Conservation (phyloP, 2,797 vertebrate genomes). For the Phaenicophaeus curvirostris region DNA sequence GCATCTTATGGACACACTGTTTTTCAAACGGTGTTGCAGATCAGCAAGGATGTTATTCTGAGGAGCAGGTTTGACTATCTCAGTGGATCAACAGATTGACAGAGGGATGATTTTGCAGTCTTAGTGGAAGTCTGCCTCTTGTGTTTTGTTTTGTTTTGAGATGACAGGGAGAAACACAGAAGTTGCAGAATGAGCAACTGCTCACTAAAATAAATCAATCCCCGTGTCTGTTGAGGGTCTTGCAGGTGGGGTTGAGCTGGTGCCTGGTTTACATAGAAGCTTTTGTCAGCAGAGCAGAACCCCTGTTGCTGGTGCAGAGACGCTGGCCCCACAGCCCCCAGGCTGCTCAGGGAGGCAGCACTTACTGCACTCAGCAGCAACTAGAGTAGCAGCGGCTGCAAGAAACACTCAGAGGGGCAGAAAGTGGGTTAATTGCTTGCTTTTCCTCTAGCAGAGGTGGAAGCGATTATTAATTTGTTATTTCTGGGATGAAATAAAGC, state of each 20-base stretch:
- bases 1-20: background rate
- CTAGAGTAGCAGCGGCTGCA: background rate
- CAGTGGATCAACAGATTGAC: background rate
- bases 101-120: background rate
- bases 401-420: background rate
- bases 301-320: background rate
- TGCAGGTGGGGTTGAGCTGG: background rate
- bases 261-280: background rate
- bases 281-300: background rate
- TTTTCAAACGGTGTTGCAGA: background rate
- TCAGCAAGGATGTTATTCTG: background rate
- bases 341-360: fast-evolving
- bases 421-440: background rate
- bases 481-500: background rate
- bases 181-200: constrained; percentile 19
- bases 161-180: background rate
- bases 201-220: constrained; percentile 22
- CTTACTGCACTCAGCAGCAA: no score
- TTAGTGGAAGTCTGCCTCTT: background rate
- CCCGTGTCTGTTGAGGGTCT: background rate
- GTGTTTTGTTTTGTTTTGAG: background rate
- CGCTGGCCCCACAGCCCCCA: background rate
- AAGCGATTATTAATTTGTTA: background rate
- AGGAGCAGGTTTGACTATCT: background rate
- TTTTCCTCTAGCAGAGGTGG: background rate